A percentile compares a stretch with the other conserved stretches of the same genome.
These are phyloP conservation scores for Haplotaxodon microlepis DNA, from an alignment of 2,113 vertebrate genomes.

Conservation along the genomic window DNA sequence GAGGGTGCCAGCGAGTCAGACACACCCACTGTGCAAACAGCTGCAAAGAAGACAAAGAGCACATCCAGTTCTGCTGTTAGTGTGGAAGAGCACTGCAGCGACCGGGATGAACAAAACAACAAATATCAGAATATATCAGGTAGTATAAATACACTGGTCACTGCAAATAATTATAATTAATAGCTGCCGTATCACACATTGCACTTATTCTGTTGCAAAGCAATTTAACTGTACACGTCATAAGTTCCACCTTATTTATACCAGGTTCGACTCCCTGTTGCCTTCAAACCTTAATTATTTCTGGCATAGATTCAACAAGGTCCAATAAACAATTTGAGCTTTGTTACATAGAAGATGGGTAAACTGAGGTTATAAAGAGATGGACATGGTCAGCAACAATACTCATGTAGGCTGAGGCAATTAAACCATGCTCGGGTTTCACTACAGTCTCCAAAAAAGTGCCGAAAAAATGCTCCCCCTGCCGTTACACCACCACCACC, in stretches of 20 bases:
- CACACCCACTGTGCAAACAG: not conserved
- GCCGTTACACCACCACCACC: not conserved
- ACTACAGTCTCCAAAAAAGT: accelerated
- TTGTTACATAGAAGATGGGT: not conserved
- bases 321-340: not conserved
- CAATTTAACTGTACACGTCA: not conserved
- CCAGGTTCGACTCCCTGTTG: not conserved
- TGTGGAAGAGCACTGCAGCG: slow-evolving; percentile 73
- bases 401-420: accelerated
- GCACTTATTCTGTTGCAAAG: not conserved
- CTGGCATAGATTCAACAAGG: not conserved
- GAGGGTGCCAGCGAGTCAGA: slow-evolving; percentile 71
- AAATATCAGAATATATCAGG: slow-evolving; percentile 38
- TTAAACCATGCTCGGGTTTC: not conserved
- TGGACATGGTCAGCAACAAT: not conserved
- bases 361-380: not conserved
- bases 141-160: not conserved
- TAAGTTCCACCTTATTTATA: not conserved
- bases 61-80: slow-evolving; percentile 63
- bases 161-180: not conserved
- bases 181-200: not conserved
- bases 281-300: not conserved
- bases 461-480: not conserved
- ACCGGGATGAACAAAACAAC: slow-evolving; percentile 40
- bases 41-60: not conserved